These are phyloP conservation scores for Eremophila alpestris DNA, from an alignment of 2,797 vertebrate species.

Conservation along the genomic window DNA sequence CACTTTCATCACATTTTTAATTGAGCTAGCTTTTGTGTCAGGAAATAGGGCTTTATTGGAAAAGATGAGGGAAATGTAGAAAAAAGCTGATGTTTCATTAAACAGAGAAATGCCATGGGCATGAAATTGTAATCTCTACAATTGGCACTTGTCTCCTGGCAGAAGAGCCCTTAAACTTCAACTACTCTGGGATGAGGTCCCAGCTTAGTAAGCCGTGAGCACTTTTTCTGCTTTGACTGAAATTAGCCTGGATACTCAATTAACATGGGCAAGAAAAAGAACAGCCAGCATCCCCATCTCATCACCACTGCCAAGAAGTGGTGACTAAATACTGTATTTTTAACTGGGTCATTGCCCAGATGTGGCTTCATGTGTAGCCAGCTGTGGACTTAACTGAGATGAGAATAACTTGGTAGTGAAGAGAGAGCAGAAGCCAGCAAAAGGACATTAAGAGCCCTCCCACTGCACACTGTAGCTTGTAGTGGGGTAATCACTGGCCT, in stretches of 20 bases:
- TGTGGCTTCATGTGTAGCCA: not conserved
- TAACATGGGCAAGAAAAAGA: not conserved
- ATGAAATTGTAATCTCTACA: slow-evolving; percentile 19
- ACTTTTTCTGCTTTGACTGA: not conserved
- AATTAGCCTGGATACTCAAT: not conserved
- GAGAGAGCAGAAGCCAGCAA: rapidly evolving
- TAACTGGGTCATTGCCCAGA: not conserved
- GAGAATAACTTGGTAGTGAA: not conserved
- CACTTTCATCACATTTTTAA: slow-evolving; percentile 10
- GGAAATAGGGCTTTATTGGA: not conserved
- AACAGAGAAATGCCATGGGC: not conserved
- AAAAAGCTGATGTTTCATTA: slow-evolving; percentile 3
- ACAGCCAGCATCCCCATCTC: not conserved
- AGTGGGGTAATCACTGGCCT: not conserved
- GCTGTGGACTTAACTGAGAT: not conserved
- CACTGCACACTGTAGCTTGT: not conserved
- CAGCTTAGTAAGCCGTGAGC: not conserved
- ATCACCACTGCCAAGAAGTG: not conserved
- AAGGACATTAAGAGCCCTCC: not conserved
- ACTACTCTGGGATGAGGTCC: not conserved
- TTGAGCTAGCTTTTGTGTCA: slow-evolving; percentile 1
- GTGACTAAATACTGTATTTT: not conserved
- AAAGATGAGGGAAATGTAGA: not conserved
- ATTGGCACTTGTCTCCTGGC: not conserved
- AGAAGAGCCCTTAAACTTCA: slow-evolving; percentile 2